Base-by-base conservation (phyloP, 2,797 vertebrate genomes). In the Falco biarmicus region DNA sequence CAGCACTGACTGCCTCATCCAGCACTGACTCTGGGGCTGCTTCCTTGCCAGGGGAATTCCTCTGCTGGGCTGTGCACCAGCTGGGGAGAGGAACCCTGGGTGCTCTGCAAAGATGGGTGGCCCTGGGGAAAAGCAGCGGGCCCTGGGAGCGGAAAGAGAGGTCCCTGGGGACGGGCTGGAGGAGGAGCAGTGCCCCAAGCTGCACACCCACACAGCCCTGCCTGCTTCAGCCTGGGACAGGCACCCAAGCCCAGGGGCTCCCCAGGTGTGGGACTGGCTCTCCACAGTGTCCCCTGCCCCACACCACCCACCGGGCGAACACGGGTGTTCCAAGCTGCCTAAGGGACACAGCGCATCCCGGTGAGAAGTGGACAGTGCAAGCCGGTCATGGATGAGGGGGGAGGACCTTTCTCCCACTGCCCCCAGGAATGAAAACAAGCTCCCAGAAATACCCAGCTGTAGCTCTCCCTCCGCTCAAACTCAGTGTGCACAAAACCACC, bases 31-130 rank as follows among this genome's bases (percentile, higher is more conserved):
- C 15, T 5, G 34, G 74, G 48, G 66, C 84, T 63, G 61, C 65
- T 59, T 56, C 94, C 84, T 39, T 10, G 11, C 82, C 88, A 68
- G 57, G 85, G 90, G 79, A 94, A 87, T 87, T 93, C 88, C 74
- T 66, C 50, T 13, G 51, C 64, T 0, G 3, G 43, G 56, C 28
- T 77, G 54, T 31, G 3, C 0, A 1, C 14, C 41, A 45, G 85
- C 48, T 16, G 65, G 22, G 51, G 34, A 93, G 66, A 71, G 24
- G 61, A 75, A 71, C 85, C 41, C 24, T 6, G n/a, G 79, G 79
- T 48, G 85, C 71, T 87, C 63, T 34, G 85, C 82, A 85, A 39
- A 84, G 56, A 71, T 1, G 69, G 80, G 77, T 31, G 94, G 60
- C 94, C 84, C 87, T 70, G 78, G 85, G 89, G 90, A 91, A 54